These are phyloP conservation scores for Myopa tessellatipennis DNA, from an alignment of 2,888 invertebrate species.

Conservation along the genomic window DNA sequence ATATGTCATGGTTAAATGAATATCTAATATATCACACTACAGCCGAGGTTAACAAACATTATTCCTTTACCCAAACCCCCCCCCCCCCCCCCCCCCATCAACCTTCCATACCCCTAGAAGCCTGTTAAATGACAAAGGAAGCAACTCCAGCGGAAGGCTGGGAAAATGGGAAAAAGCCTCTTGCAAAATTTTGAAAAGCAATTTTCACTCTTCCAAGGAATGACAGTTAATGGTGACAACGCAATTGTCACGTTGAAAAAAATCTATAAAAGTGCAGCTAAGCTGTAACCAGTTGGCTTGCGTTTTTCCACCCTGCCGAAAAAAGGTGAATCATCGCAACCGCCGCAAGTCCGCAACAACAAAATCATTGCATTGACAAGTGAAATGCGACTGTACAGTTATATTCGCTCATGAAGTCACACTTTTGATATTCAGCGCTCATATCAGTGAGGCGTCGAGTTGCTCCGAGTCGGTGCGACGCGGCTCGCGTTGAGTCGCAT, in stretches of 20 bases:
- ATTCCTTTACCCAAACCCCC: background rate
- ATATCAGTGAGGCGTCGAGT: constrained; percentile 33
- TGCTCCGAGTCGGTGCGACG: constrained; percentile 38
- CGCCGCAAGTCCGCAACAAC: background rate
- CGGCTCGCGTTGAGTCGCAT: constrained; percentile 49
- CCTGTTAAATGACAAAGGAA: background rate
- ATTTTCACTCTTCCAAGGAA: constrained; percentile 17
- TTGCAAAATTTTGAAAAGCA: constrained; percentile 1
- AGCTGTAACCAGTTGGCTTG: background rate
- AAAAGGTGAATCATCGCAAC: constrained; percentile 2
- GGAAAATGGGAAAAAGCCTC: no score
- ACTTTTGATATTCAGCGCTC: constrained; percentile 40
- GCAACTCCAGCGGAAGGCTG: background rate
- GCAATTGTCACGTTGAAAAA: constrained; percentile 11
- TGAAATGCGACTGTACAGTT: constrained; percentile 29
- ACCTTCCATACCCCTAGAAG: background rate
- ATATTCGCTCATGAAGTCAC: constrained; percentile 16
- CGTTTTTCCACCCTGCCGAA: background rate
- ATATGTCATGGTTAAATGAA: no score
- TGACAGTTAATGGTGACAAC: constrained; percentile 13
- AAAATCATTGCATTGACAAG: constrained; percentile 26
- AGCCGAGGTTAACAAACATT: no score
- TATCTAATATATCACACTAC: no score
- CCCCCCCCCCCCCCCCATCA: background rate
- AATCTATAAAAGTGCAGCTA: background rate